Percentiles rank a stretch among this genome's conserved stretches.
Evolutionary conservation across 1,140 invertebrate species (phyloP).

Genomic region (Procambarus virginalis): DNA sequence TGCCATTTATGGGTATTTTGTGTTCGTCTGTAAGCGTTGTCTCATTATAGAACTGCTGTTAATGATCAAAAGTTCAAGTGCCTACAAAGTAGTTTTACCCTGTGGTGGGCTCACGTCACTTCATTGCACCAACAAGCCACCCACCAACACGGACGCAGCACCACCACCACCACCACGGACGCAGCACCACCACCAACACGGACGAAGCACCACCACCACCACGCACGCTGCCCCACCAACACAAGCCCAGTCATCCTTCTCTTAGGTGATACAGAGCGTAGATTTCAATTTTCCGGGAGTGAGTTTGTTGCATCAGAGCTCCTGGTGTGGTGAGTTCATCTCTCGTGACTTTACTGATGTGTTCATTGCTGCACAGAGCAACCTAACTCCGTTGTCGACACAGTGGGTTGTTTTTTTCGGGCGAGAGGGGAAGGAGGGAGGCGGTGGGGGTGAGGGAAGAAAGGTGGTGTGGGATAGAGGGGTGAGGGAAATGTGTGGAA

Average conservation of each 20-base stretch:
- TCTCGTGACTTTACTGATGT: background rate
- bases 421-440: background rate
- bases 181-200: background rate
- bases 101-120: too few species aligned
- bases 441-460: too few species aligned
- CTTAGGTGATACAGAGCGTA: conserved; percentile 3
- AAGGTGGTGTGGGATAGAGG: background rate
- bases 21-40: too few species aligned
- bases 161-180: background rate
- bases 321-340: background rate
- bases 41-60: too few species aligned
- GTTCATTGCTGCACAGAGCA: background rate
- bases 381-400: background rate
- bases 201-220: background rate
- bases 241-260: background rate
- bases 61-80: too few species aligned
- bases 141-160: background rate
- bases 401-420: background rate
- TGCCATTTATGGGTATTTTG: too few species aligned
- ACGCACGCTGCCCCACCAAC: background rate
- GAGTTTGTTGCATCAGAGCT: background rate
- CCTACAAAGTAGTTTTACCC: too few species aligned
- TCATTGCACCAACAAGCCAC: too few species aligned
- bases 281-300: conserved; percentile 5
- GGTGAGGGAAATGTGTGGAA: background rate